Evolutionary conservation across 2,113 vertebrate species (phyloP), one percentile per base, ranked within the genome.

Genomic region (Phocoena phocoena): DNA sequence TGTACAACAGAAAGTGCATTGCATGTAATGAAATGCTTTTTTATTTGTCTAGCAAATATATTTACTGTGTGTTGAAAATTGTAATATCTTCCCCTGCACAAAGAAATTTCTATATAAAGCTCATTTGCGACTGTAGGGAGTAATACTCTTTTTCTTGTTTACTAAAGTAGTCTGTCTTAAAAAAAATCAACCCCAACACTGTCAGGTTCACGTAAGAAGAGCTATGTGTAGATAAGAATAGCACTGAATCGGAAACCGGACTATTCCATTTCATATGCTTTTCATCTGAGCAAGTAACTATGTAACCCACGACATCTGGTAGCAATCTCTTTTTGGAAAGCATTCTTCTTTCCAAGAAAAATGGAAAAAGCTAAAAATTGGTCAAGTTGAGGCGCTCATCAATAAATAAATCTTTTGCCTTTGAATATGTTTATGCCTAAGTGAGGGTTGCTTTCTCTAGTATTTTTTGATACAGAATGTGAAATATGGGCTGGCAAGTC

Each of bases 1-100:
- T 65, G 76, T 84, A 97, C 85, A 93, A 92, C 92, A 97, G 88
- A 96, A 96, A 96, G 62, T 68, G 28, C 79, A 82, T 53, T 92
- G 73, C 36, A 53, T 86, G 80, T 85, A 95, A 96, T 98, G 98
- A 98, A 96, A 97, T 97, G 95, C 89, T 95, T 98, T 97, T 53
- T 53, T 53, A 92, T 96, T 98, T 96, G 50, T 62, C 60, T 90
- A 81, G 88, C 90, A 96, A 93, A 97, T 95, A 90, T 70, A 97
- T 60, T 98, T 93, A 87, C 63, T 74, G 81, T 98, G 91, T 96
- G 92, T 71, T 97, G 94, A 98, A 96, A 86, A 94, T 79, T 97
- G 44, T 95, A 96, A 97, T 98, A 97, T 97, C 80, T 90, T 95
- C 41, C 74, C 93, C 76, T 87, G 97, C 76, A 97, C 79, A 97